These are phyloP conservation scores for Fregata magnificens DNA, from an alignment of 2,113 vertebrate species.

Conservation along the genomic window DNA sequence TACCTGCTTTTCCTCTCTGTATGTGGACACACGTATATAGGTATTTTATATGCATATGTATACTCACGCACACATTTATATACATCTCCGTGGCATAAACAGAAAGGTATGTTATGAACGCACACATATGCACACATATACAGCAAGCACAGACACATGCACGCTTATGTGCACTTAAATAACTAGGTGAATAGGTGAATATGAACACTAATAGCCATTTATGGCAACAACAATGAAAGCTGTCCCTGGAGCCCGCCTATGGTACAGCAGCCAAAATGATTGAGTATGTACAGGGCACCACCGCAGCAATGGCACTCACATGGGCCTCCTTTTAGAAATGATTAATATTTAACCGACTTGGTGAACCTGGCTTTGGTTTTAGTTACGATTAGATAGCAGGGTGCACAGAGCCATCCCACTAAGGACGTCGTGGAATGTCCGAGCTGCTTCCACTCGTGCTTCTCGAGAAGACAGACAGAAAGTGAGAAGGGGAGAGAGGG, in stretches of 20 bases:
- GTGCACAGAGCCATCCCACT: conserved; percentile 2
- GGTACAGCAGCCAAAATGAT: conserved; percentile 56
- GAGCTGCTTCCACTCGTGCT: neutral
- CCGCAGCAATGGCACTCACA: conserved; percentile 58
- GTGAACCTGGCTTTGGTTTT: conserved; percentile 65
- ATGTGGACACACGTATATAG: neutral
- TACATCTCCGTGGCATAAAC: neutral
- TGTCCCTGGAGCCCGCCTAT: conserved; percentile 40
- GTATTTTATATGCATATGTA: neutral
- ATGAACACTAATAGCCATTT: conserved; percentile 54
- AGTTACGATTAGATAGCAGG: conserved; percentile 57
- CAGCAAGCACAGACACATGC: neutral
- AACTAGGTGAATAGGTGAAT: conserved; percentile 31
- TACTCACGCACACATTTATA: too few relatives aligned
- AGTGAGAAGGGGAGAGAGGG: neutral
- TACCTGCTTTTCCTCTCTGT: neutral
- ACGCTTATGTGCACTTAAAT: neutral
- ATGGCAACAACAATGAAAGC: conserved; percentile 62
- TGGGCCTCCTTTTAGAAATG: conserved; percentile 62
- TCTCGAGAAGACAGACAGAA: neutral
- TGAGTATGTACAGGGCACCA: conserved; percentile 53
- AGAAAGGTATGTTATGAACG: neutral
- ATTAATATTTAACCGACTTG: conserved; percentile 72
- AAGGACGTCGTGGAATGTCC: neutral
- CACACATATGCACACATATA: neutral